These are phyloP conservation scores for Labia minor DNA, from an alignment of 2,888 invertebrate genomes.

Conservation along the genomic window DNA sequence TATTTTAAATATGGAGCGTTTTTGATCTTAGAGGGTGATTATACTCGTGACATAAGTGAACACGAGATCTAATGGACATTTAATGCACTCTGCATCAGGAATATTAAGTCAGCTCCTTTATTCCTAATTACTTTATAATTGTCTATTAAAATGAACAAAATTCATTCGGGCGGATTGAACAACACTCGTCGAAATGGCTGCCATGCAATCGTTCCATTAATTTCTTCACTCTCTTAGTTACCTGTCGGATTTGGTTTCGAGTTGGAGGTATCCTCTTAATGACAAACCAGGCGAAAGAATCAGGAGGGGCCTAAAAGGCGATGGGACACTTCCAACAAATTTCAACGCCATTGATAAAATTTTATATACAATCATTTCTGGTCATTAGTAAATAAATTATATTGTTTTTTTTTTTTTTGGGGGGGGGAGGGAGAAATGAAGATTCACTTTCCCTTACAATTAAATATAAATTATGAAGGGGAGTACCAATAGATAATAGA, in stretches of 20 bases:
- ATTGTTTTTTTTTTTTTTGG: too few relatives aligned
- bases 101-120: neutral
- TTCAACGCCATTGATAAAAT: too few relatives aligned
- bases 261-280: neutral
- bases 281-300: neutral
- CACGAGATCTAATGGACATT: neutral
- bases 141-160: neutral
- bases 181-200: neutral
- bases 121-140: conserved; percentile 13
- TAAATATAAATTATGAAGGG: too few relatives aligned
- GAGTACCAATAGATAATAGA: too few relatives aligned
- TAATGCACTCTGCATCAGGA: neutral
- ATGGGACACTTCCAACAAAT: too few relatives aligned
- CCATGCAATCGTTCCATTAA: neutral
- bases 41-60: neutral
- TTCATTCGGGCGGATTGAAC: neutral
- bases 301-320: neutral
- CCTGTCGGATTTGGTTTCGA: neutral
- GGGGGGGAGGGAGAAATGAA: too few relatives aligned
- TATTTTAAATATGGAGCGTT: neutral
- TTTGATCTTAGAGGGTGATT: neutral
- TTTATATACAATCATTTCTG: too few relatives aligned
- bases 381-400: too few relatives aligned
- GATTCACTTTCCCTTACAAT: too few relatives aligned
- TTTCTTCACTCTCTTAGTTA: neutral